These are phyloP conservation scores for Lepidochrysops patricia DNA, from an alignment of 2,888 invertebrate genomes.

Conservation along the genomic window DNA sequence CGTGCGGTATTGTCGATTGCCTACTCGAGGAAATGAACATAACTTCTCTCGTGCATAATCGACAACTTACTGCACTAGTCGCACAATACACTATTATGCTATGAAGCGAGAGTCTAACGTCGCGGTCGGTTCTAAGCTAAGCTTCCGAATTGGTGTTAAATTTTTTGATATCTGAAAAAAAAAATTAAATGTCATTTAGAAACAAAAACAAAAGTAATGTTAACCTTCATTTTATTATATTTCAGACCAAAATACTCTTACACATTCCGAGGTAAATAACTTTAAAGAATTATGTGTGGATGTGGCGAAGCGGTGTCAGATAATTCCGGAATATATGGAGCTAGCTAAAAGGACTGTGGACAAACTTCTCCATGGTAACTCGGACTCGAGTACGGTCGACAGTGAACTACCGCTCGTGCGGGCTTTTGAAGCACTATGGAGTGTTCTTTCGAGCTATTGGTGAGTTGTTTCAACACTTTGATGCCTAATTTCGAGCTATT, in stretches of 20 bases:
- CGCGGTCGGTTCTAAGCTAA: no score
- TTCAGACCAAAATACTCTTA: slow-evolving; percentile 44
- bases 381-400: neutral
- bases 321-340: slow-evolving; percentile 65
- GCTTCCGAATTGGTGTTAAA: no score
- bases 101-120: no score
- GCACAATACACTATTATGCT: no score
- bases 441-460: slow-evolving; percentile 60
- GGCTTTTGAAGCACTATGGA: slow-evolving; percentile 59
- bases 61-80: no score
- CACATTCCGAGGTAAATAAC: slow-evolving; percentile 45
- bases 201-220: no score
- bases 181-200: no score
- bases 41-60: no score
- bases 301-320: slow-evolving; percentile 54
- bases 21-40: no score
- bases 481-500: slow-evolving; percentile 59
- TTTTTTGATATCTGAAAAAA: no score
- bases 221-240: neutral
- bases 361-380: slow-evolving; percentile 30
- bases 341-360: slow-evolving; percentile 54
- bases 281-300: slow-evolving; percentile 60
- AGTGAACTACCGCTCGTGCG: slow-evolving; percentile 34
- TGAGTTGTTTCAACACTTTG: slow-evolving; percentile 44
- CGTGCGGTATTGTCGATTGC: no score